Conservation (phyloP, 2,113 vertebrate genomes). For the Carassius carassius region DNA sequence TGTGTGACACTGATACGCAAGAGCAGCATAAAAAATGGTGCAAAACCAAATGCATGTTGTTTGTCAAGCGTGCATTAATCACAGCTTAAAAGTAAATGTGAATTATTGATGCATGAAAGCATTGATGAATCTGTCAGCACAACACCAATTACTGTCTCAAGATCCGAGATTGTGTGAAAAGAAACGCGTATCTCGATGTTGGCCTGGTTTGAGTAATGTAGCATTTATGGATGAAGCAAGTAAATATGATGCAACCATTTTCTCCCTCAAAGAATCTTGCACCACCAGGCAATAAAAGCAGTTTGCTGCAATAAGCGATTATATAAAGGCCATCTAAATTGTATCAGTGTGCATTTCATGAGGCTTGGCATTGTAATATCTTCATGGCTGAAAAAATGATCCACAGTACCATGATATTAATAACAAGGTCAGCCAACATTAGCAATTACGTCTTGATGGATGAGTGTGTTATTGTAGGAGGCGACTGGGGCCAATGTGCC, state of each 20-base stretch:
- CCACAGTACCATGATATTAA: constrained; percentile 29
- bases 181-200: not conserved
- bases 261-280: not conserved
- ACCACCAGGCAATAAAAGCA: not conserved
- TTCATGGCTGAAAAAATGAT: constrained; percentile 8
- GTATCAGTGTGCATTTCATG: constrained; percentile 37
- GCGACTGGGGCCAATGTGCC: not conserved
- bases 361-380: constrained; percentile 34
- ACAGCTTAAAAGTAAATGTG: constrained; percentile 4
- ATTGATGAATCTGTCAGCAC: not conserved
- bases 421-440: constrained; percentile 38
- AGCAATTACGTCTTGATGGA: constrained; percentile 43
- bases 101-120: constrained; percentile 13
- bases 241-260: not conserved
- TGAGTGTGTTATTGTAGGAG: constrained; percentile 16
- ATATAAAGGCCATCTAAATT: constrained; percentile 39
- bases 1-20: not conserved
- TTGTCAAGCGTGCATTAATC: constrained; percentile 14
- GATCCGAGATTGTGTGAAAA: not conserved
- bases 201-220: not conserved
- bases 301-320: constrained; percentile 12
- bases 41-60: not conserved
- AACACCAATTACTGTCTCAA: constrained; percentile 10
- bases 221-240: not conserved
- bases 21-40: not conserved